Base-by-base conservation (phyloP, 2,888 invertebrate species). In the Dorcus hopei region DNA sequence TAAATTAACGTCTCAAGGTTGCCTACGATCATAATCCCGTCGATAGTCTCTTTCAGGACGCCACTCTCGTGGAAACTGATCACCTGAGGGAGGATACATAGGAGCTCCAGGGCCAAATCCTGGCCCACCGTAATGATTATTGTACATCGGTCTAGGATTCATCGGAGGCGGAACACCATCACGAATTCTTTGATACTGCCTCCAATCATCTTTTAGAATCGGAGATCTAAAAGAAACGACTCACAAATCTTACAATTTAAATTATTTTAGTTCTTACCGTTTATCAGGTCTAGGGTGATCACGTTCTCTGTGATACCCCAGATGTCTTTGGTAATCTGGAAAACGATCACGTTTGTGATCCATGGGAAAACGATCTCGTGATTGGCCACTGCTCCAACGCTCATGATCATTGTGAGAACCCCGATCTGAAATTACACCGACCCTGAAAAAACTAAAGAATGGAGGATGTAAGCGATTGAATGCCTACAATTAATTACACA, bases 381-480 rank as follows among this genome's bases (percentile, higher is more conserved):
- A 60, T 56, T 66, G 70, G 19, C 55, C 59, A 54, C 62, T 61
- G 47, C 63, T 64, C 76, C 77, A 76, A 52, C 75, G 62, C 26
- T 75, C 76, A 52, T 72, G 72, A 0, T 73, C 72, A n/a, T 41
- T 47, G 55, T 73, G 68, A 23, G 65, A 40, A 38, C 49, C 56
- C 39, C 62, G 52, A 7, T 65, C 66, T 51, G 59, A 52, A 23
- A 53, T 41, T 93, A 92, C 74, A 87, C 88, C 59, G 93, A 95
- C 74, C 85, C 89, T 0, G 94, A 93, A 59, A 90, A 90, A 74
- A 86, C 90, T 63, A 91, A 91, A 71, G 92, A 93, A 78, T 97
- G 96, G 96, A 87, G 95, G 77, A 87, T 83, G 85, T 86, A 76
- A 63, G 14, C 42, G 3, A 42, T 1, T 42, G 3, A 14, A 14